Conservation (phyloP, 2,888 invertebrate genomes). For the Amiota minor region DNA sequence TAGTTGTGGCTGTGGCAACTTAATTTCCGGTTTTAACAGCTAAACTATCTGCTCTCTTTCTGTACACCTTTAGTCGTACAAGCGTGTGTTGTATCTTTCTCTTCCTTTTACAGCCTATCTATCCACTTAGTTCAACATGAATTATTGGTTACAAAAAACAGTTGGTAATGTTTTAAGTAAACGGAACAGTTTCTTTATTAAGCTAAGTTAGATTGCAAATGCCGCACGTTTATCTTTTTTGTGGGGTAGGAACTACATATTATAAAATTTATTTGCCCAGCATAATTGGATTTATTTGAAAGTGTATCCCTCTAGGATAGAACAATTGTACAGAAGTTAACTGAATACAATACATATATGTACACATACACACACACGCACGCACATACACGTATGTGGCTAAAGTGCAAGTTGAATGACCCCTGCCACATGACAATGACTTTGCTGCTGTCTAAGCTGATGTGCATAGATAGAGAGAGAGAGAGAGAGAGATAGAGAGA, state of each 20-base stretch:
- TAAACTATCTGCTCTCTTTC: too few species aligned
- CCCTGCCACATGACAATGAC: conserved; percentile 11
- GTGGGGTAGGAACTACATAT: background rate
- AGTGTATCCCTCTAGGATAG: background rate
- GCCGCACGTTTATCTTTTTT: too few species aligned
- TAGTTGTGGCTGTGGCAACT: conserved; percentile 13
- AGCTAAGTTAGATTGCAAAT: background rate
- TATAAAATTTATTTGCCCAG: conserved; percentile 3
- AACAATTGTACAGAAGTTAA: background rate
- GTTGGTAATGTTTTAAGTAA: conserved; percentile 14
- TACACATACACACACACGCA: background rate
- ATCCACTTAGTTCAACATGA: background rate
- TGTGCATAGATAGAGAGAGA: background rate
- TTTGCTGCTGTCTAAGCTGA: background rate
- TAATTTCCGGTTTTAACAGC: conserved; percentile 26
- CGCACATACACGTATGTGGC: background rate
- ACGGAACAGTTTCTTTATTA: conserved; percentile 18
- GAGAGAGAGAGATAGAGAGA: background rate
- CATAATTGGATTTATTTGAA: conserved; percentile 11
- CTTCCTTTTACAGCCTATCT: background rate
- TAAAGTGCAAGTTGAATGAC: background rate
- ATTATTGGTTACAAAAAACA: background rate
- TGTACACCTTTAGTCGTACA: too few species aligned
- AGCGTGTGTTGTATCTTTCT: background rate
- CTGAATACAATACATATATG: background rate